A percentile compares a stretch with the other conserved stretches of the same genome.
Evolutionary conservation across 2,888 invertebrate genomes (phyloP).

Genomic region (Cryptosula pallasiana): DNA sequence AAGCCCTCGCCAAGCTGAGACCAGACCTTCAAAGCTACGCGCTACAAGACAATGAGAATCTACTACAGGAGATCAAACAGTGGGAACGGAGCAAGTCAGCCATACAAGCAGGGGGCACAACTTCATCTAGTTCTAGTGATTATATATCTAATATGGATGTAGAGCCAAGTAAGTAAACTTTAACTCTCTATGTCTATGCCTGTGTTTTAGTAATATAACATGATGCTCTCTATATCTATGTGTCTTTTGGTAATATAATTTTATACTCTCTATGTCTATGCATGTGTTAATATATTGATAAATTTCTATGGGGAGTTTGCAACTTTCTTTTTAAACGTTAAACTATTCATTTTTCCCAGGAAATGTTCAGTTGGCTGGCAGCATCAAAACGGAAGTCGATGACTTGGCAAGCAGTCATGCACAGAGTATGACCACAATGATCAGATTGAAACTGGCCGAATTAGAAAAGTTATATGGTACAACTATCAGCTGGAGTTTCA

Average conservation of each 20-base stretch:
- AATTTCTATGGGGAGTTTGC: too few relatives aligned
- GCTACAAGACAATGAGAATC: slow-evolving; percentile 47
- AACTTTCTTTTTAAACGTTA: too few relatives aligned
- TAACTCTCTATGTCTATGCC: too few relatives aligned
- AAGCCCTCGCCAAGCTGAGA: slow-evolving; percentile 30
- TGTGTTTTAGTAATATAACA: too few relatives aligned
- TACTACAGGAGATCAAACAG: slow-evolving; percentile 47
- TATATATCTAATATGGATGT: background rate
- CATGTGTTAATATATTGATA: too few relatives aligned
- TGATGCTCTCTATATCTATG: too few relatives aligned
- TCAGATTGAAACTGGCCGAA: background rate
- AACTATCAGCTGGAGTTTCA: background rate
- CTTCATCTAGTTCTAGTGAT: background rate
- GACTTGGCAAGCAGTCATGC: background rate
- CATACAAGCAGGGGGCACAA: background rate
- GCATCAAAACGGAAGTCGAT: background rate
- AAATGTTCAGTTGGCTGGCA: background rate
- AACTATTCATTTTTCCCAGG: too few relatives aligned
- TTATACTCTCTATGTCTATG: too few relatives aligned
- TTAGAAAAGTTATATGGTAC: background rate
- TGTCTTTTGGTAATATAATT: too few relatives aligned
- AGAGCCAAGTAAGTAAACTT: background rate
- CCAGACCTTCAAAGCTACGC: slow-evolving; percentile 47
- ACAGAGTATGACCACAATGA: background rate
- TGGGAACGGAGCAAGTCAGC: slow-evolving; percentile 41